Evolutionary conservation across 1,140 invertebrate species (phyloP).

Genomic region (Helicorthomorpha holstii): DNA sequence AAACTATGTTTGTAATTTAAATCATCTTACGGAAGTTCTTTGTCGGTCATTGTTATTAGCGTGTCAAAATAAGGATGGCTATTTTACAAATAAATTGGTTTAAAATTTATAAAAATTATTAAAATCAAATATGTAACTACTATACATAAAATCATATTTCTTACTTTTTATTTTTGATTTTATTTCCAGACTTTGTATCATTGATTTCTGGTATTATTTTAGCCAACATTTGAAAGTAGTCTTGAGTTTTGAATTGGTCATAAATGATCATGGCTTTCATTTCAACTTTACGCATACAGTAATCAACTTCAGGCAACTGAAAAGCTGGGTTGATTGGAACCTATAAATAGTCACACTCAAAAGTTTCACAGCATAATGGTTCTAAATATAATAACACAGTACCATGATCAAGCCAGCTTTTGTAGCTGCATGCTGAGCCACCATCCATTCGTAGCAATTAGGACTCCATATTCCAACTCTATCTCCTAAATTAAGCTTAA

Average conservation of each 20-base stretch:
- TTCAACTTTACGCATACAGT: slow-evolving; percentile 57
- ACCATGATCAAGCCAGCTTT: slow-evolving; percentile 67
- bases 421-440: slow-evolving; percentile 54
- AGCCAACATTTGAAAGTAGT: slow-evolving; percentile 52
- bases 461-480: slow-evolving; percentile 74
- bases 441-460: slow-evolving; percentile 65
- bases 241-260: slow-evolving; percentile 41
- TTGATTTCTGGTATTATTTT: slow-evolving; percentile 26
- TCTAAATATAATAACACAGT: slow-evolving; percentile 13
- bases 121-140: background rate
- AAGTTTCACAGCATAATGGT: background rate
- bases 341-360: slow-evolving; percentile 23
- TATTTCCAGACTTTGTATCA: slow-evolving; percentile 10
- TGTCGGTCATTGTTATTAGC: slow-evolving; percentile 24
- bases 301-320: slow-evolving; percentile 54
- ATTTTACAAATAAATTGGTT: background rate
- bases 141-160: background rate
- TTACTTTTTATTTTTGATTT: background rate
- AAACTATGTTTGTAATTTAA: too few relatives aligned
- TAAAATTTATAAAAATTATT: too few relatives aligned
- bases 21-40: slow-evolving; percentile 15
- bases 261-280: slow-evolving; percentile 52
- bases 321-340: slow-evolving; percentile 73
- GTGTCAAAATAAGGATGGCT: slow-evolving; percentile 22
- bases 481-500: slow-evolving; percentile 65